These are phyloP conservation scores for Poecilia gillii DNA, from an alignment of 2,797 vertebrate species.

Conservation along the genomic window DNA sequence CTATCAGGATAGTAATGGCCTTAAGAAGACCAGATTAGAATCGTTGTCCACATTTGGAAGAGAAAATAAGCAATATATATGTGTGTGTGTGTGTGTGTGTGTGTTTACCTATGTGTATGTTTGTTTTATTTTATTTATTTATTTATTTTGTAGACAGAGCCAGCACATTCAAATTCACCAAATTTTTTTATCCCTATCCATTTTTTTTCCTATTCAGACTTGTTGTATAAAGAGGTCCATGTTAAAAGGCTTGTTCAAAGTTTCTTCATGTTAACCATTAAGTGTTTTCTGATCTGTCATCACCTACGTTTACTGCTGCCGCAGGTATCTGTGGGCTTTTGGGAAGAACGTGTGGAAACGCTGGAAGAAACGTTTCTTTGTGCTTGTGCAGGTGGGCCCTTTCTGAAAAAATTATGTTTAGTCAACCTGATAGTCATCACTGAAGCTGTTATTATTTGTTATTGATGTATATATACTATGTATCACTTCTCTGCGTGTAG, in stretches of 20 bases:
- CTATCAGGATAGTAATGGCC: background rate
- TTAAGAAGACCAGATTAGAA: background rate
- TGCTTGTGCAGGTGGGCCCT: conserved; percentile 91
- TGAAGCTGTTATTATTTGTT: background rate
- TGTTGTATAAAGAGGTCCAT: background rate
- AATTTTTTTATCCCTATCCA: conserved; percentile 9
- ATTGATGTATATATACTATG: background rate
- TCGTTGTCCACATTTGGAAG: background rate
- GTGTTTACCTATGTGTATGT: conserved; percentile 16
- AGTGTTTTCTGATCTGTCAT: background rate
- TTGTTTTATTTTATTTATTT: background rate
- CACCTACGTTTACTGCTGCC: conserved; percentile 43
- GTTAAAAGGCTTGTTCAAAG: background rate
- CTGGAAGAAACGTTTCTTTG: conserved; percentile 99
- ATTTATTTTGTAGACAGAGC: too few species aligned
- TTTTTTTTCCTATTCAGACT: background rate
- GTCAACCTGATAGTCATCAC: background rate
- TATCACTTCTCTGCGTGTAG: background rate
- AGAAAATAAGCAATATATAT: background rate
- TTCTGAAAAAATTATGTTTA: background rate
- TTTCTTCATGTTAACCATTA: background rate
- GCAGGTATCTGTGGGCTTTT: conserved; percentile 98
- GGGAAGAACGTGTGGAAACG: conserved; percentile 99
- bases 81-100: background rate
- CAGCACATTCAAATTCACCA: conserved; percentile 5